Percentiles rank a stretch among this genome's conserved stretches.
Evolutionary conservation across 2,797 vertebrate genomes (phyloP).

Genomic region (Characodon lateralis): DNA sequence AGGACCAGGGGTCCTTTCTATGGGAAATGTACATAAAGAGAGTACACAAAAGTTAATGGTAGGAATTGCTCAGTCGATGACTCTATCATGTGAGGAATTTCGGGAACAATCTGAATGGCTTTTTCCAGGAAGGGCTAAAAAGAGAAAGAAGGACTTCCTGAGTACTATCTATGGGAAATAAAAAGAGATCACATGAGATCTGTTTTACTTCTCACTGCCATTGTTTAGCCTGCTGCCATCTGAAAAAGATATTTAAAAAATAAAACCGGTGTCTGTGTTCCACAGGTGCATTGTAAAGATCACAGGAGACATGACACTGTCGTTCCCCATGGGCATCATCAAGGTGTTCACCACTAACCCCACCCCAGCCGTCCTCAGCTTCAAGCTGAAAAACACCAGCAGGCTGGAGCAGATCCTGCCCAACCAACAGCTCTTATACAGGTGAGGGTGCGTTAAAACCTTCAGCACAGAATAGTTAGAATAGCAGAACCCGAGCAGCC

Average conservation of each 20-base stretch:
- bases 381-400: slow-evolving; percentile 92
- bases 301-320: slow-evolving; percentile 96
- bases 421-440: slow-evolving; percentile 94
- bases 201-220: background rate
- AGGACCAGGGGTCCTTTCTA: too few species aligned
- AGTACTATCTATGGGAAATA: background rate
- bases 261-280: background rate
- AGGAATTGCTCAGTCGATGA: too few species aligned
- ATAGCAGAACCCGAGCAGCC: background rate
- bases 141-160: too few species aligned
- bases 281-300: slow-evolving; percentile 98
- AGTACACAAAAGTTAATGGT: too few species aligned
- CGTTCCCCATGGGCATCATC: slow-evolving; percentile 96
- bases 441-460: slow-evolving; percentile 71
- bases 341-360: slow-evolving; percentile 96
- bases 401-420: slow-evolving; percentile 94
- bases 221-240: background rate
- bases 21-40: too few species aligned
- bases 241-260: background rate
- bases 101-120: too few species aligned
- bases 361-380: slow-evolving; percentile 91
- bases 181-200: background rate
- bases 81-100: too few species aligned
- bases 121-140: too few species aligned
- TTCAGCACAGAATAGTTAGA: background rate